Percentiles rank a stretch among this genome's conserved stretches.
These are phyloP conservation scores for Cheilosia pagana DNA, from an alignment of 2,888 invertebrate genomes.

Conservation along the genomic window DNA sequence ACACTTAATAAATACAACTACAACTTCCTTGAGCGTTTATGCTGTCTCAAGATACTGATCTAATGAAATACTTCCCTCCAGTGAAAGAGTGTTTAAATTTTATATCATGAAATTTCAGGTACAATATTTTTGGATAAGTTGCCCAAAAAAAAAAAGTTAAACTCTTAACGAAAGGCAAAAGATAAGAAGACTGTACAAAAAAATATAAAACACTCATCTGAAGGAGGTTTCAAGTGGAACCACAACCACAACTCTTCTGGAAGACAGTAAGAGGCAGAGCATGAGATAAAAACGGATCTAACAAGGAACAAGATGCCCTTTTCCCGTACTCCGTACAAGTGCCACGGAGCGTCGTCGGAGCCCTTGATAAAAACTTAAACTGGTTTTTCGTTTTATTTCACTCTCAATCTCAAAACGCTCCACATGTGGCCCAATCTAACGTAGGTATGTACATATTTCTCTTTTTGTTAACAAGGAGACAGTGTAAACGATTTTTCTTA, in stretches of 20 bases:
- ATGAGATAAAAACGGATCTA: constrained; percentile 22
- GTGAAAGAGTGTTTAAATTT: constrained; percentile 32
- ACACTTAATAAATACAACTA: constrained; percentile 32
- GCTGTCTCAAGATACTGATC: constrained; percentile 68
- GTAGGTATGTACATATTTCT: not conserved
- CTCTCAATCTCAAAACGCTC: constrained; percentile 29
- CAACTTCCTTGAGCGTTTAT: constrained; percentile 45
- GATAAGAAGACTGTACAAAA: constrained; percentile 1
- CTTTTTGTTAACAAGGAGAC: constrained; percentile 26
- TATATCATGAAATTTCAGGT: constrained; percentile 31
- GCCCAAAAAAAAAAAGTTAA: constrained; percentile 11
- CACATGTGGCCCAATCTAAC: constrained; percentile 41
- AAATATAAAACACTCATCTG: constrained; percentile 11
- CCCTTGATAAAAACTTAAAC: constrained; percentile 17
- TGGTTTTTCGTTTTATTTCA: constrained; percentile 27
- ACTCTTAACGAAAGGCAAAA: constrained; percentile 1
- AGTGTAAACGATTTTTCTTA: constrained; percentile 30
- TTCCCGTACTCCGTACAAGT: not conserved
- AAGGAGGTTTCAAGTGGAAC: constrained; percentile 34
- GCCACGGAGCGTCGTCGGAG: not conserved
- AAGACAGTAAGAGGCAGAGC: constrained; percentile 1
- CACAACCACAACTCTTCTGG: constrained; percentile 11
- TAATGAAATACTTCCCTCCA: constrained; percentile 66
- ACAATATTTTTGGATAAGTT: constrained; percentile 25
- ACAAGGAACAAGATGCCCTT: constrained; percentile 21